Evolutionary conservation across 2,888 invertebrate species (phyloP).

Genomic region (Stenodema calcarata): DNA sequence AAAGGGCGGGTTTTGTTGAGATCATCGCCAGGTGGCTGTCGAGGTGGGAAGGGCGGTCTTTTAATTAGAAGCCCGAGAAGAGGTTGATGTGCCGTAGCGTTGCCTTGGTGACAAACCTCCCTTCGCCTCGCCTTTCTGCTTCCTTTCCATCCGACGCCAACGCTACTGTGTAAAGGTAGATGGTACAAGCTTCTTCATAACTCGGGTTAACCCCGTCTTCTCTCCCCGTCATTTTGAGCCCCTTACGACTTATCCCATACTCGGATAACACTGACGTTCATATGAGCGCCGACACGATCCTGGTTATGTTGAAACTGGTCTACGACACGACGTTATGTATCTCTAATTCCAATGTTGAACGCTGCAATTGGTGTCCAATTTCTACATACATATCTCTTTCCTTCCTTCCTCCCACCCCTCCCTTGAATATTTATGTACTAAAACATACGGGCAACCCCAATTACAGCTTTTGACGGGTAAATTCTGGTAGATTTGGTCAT

Average conservation of each 20-base stretch:
- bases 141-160: neutral
- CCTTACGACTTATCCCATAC: neutral
- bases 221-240: neutral
- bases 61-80: conserved; percentile 44
- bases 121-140: neutral
- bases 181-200: neutral
- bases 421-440: no score
- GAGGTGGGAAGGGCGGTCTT: conserved; percentile 34
- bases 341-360: no score
- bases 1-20: conserved; percentile 1
- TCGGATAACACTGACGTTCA: neutral
- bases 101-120: conserved; percentile 21
- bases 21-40: conserved; percentile 1
- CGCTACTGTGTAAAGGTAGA: neutral
- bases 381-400: no score
- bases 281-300: neutral
- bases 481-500: no score
- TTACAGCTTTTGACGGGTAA: no score
- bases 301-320: neutral
- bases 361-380: no score
- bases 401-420: no score
- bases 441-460: no score
- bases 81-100: conserved; percentile 37
- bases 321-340: no score
- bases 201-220: neutral